Evolutionary conservation across 2,888 invertebrate species (phyloP).

Genomic region (Drosophila suboccidentalis): DNA sequence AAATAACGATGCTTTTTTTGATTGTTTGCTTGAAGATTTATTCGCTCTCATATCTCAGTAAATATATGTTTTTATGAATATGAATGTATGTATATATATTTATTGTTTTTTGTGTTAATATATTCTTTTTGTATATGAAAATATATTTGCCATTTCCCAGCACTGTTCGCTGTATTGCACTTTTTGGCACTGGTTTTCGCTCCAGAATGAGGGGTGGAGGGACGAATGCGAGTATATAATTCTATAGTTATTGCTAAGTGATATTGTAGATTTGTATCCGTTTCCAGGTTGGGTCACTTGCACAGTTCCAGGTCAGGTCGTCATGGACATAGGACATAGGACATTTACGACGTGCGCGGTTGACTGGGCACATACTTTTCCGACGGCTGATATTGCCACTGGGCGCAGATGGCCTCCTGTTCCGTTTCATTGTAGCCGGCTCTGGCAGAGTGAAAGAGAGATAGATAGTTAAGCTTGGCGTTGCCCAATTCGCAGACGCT

Average conservation of each 20-base stretch:
- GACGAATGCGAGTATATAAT: slow-evolving; percentile 2
- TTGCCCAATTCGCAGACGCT: slow-evolving; percentile 1
- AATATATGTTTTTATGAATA: slow-evolving; percentile 38
- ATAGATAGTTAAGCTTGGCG: neutral
- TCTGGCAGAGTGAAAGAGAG: slow-evolving; percentile 80
- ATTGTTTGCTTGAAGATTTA: slow-evolving; percentile 35
- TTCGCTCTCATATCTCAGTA: slow-evolving; percentile 31
- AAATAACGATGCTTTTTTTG: neutral
- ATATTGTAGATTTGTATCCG: slow-evolving; percentile 38
- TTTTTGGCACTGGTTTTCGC: slow-evolving; percentile 21
- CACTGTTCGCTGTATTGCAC: slow-evolving; percentile 21
- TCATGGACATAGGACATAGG: slow-evolving; percentile 1
- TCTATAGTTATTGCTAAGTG: slow-evolving; percentile 37
- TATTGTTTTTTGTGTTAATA: neutral
- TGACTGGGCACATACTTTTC: slow-evolving; percentile 88
- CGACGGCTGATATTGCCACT: slow-evolving; percentile 88
- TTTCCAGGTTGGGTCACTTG: slow-evolving; percentile 26
- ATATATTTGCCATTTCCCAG: slow-evolving; percentile 34
- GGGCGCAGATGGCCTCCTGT: slow-evolving; percentile 87
- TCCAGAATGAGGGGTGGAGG: slow-evolving; percentile 3
- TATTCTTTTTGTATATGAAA: slow-evolving; percentile 37
- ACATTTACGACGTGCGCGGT: slow-evolving; percentile 74
- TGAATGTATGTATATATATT: slow-evolving; percentile 20
- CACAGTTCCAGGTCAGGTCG: slow-evolving; percentile 30
- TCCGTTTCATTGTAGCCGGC: slow-evolving; percentile 88